Evolutionary conservation across 2,113 vertebrate species (phyloP).

Genomic region (Acrocephalus kingi): DNA sequence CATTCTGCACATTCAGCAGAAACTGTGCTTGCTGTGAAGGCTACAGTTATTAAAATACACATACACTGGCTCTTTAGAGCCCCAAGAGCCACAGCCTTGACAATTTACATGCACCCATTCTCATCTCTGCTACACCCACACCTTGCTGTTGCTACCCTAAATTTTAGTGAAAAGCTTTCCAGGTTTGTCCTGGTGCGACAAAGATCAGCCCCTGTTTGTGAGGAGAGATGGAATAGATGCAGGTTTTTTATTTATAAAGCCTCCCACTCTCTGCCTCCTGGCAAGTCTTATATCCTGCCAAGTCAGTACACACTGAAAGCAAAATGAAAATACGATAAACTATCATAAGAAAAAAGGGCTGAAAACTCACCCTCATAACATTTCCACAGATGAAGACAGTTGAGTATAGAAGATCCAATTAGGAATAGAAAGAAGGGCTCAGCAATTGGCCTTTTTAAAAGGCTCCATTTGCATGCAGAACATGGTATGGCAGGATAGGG

Average conservation of each 20-base stretch:
- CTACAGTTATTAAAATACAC: slow-evolving; percentile 5
- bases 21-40: background rate
- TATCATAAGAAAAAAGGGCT: background rate
- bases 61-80: background rate
- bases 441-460: background rate
- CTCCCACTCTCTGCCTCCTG: background rate
- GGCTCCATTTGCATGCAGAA: background rate
- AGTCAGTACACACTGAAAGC: background rate
- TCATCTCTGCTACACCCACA: background rate
- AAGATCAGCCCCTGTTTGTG: background rate
- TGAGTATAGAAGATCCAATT: background rate
- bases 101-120: background rate
- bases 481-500: rapidly evolving
- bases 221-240: background rate
- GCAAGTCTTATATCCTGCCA: background rate
- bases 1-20: slow-evolving; percentile 44
- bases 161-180: background rate
- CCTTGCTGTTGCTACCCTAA: background rate
- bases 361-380: background rate
- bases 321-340: slow-evolving; percentile 20
- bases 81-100: background rate
- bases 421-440: background rate
- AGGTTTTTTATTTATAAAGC: slow-evolving; percentile 21
- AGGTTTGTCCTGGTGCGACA: background rate
- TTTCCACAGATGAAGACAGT: background rate